Evolutionary conservation across 2,797 vertebrate genomes (phyloP).

Genomic region (Chiroxiphia lanceolata): DNA sequence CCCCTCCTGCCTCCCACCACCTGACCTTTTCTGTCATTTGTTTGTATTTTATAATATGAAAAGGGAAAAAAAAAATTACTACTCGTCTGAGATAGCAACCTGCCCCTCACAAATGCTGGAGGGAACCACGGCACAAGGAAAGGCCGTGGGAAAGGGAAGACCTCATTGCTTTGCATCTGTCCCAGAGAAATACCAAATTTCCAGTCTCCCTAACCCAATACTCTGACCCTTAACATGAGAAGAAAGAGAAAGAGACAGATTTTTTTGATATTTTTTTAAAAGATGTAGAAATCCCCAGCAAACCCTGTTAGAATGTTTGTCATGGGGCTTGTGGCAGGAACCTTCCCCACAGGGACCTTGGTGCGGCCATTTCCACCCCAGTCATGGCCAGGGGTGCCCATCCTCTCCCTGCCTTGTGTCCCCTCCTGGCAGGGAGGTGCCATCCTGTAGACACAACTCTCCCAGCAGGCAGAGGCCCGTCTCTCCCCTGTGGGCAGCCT

Average conservation of each 20-base stretch:
- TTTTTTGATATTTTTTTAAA: slow-evolving; percentile 63
- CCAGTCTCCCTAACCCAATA: slow-evolving; percentile 18
- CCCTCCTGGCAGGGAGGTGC: not conserved
- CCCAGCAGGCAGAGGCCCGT: not conserved
- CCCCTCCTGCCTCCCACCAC: slow-evolving; percentile 10
- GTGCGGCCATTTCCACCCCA: not conserved
- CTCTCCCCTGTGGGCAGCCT: not conserved
- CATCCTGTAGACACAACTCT: not conserved
- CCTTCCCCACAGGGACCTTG: not conserved
- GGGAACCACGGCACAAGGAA: slow-evolving; percentile 28
- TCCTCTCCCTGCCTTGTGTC: not conserved
- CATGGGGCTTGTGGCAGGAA: not conserved
- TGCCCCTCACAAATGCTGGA: slow-evolving; percentile 16
- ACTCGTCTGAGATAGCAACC: slow-evolving; percentile 47
- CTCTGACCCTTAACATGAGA: not conserved
- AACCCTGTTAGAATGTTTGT: not conserved
- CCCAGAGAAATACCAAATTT: slow-evolving; percentile 52
- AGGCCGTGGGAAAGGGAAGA: slow-evolving; percentile 15
- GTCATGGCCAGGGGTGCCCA: not conserved
- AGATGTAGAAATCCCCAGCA: slow-evolving; percentile 7
- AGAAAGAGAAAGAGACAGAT: slow-evolving; percentile 29
- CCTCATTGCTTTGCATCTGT: slow-evolving; percentile 52
- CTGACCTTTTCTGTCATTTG: slow-evolving; percentile 72
- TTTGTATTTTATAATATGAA: slow-evolving; percentile 82
- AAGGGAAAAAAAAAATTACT: slow-evolving; percentile 38